Evolutionary conservation across 2,888 invertebrate genomes (phyloP), one percentile per base, ranked within the genome.

Genomic region (Hirtodrosophila trivittata): DNA sequence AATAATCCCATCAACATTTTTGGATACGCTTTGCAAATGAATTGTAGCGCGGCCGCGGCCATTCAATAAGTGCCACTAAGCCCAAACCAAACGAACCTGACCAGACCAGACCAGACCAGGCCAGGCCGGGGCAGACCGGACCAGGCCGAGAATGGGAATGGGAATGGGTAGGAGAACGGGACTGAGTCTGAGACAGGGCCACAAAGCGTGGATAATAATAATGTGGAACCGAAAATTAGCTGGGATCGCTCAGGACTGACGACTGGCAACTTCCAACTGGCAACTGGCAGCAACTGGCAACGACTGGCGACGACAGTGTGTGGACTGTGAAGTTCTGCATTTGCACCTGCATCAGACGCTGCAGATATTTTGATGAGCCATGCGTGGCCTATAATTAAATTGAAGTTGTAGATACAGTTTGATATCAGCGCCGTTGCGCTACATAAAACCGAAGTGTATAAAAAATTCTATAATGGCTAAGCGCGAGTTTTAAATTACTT

Each of bases 1-100:
- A 84, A 84, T 84, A 84, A 87, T 86, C 84, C 84, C 87, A 86
- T 84, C 87, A 84, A 69, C 87, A 77, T 86, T 86, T 87, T 84
- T 77, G 87, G 84, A 87, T 83, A 84, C 87, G 84, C 87, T 84
- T 87, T 71, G 71, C 77, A 80, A 84, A 80, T 75, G 77, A 78
- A 85, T 78, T 86, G 80, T 67, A 64, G 56, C 60, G 49, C 73
- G 78, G 49, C 41, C 59, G 18, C 2, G 42, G 30, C 30, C 43
- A 39, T 54, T 72, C 67, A 72, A 72, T 72, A 58, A 68, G 62
- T 57, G 47, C 39, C 55, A 42, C 46, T 59, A 50, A 54, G 52
- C 69, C 77, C 41, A 33, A 16, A 43, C 70, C 39, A 57, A 59
- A 16, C 33, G 7, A 28, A 26, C 13, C 51, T 32, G 55, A 55